Base-by-base conservation (phyloP, 2,797 vertebrate genomes). In the Manis javanica region DNA sequence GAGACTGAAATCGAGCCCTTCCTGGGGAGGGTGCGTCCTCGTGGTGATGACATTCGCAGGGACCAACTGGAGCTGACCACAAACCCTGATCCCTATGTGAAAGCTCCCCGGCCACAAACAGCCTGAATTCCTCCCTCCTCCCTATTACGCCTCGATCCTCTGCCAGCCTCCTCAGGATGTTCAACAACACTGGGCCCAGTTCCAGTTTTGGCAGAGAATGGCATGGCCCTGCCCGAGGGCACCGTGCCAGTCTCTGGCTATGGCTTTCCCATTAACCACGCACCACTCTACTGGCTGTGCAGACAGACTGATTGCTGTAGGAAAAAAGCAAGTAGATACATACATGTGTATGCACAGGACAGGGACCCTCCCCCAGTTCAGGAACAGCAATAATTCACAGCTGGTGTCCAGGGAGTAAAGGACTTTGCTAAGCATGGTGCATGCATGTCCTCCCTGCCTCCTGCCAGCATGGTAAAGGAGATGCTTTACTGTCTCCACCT, bases 131-230 rank as follows among this genome's bases (percentile, higher is more conserved):
- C 49, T 57, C 46, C 53, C 72, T 64, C 34, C 53, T 55, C 63
- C 31, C 13, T 29, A 2, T 15, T 51, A 75, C 0, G 64, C 31
- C 24, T 74, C 11, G 0, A 1, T 29, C 55, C 63, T 85, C 82
- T 85, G 74, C 66, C 39, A 13, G 55, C 18, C 49, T 90, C 87
- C 61, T 91, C 39, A 7, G n/a, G 7, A 23, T 39, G 74, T 39
- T 89, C 89, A 72, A 6, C n/a, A 57, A 55, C 74, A 55, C 64
- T 63, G 84, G 88, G 78, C 34, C 51, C 21, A 53, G 23, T n/a
- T 90, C 90, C 86, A 86, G 3, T 9, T 23, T 90, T 55, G 64
- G 53, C 55, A 78, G 86, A 86, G 64, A 88, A 91, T 26, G n/a
- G 49, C 87, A 63, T 13, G 69, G 23, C 46, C 72, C 5, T 29